phyloP scores from a whole-genome alignment of 2,888 invertebrate genomes.

The Lymantria monacha region DNA sequence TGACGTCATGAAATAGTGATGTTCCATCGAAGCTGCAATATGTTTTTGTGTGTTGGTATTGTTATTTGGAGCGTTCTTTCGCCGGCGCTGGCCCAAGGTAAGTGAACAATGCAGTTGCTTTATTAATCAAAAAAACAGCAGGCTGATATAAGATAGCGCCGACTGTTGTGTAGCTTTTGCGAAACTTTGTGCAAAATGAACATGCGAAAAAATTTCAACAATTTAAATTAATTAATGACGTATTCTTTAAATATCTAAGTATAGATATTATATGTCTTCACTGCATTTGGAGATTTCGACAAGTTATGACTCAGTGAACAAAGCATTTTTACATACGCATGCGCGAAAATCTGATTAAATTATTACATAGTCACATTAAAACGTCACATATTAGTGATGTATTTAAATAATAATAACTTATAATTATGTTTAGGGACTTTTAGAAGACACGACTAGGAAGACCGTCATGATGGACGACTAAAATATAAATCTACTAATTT shows the following conservation, averaged over 20 bases:
- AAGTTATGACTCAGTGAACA: constrained; percentile 28
- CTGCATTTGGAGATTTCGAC: constrained; percentile 22
- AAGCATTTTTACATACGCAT: constrained; percentile 18
- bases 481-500: no score
- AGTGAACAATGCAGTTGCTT: constrained; percentile 63
- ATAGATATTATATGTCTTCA: background rate
- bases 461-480: no score
- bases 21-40: constrained; percentile 55
- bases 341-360: constrained; percentile 8
- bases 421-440: no score
- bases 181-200: constrained; percentile 7
- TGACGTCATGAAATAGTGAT: constrained; percentile 63
- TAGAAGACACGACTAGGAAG: no score
- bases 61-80: constrained; percentile 72
- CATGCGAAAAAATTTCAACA: background rate
- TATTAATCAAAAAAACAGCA: constrained; percentile 36
- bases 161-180: constrained; percentile 18
- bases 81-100: constrained; percentile 72
- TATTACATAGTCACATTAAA: no score
- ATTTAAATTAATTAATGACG: background rate
- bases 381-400: no score
- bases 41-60: constrained; percentile 66
- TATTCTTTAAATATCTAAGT: background rate
- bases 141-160: constrained; percentile 32
- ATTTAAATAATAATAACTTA: no score